Conservation (phyloP, 2,113 vertebrate species). For the Recurvirostra avosetta region DNA sequence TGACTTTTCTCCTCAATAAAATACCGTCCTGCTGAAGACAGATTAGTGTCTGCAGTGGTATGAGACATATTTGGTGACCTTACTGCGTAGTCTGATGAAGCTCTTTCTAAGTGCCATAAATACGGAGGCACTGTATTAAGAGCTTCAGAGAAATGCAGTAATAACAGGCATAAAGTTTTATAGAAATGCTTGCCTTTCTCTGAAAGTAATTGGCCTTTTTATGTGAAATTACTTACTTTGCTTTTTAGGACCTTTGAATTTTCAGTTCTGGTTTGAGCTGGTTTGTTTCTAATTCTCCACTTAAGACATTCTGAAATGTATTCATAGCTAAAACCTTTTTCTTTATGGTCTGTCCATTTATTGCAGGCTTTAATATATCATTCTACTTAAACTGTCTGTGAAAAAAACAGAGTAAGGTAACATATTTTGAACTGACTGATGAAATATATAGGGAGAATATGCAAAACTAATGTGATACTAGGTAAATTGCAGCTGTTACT, state of each 20-base stretch:
- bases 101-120: neutral
- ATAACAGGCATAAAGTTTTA: conserved; percentile 31
- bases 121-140: neutral
- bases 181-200: conserved; percentile 34
- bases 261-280: neutral
- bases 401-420: neutral
- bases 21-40: conserved; percentile 49
- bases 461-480: neutral
- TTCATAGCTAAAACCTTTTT: neutral
- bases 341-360: neutral
- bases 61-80: conserved; percentile 48
- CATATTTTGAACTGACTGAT: neutral
- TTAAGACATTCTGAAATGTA: neutral
- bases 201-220: conserved; percentile 30
- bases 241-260: neutral
- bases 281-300: neutral
- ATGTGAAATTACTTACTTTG: neutral
- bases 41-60: conserved; percentile 50
- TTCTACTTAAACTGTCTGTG: neutral
- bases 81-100: neutral
- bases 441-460: neutral
- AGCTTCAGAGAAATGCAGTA: conserved; percentile 13
- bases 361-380: neutral
- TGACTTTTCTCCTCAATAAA: conserved; percentile 63
- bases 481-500: neutral